Percentiles rank a stretch among this genome's conserved stretches.
Conservation (phyloP, 2,888 invertebrate species). For the Julus scanicus region DNA sequence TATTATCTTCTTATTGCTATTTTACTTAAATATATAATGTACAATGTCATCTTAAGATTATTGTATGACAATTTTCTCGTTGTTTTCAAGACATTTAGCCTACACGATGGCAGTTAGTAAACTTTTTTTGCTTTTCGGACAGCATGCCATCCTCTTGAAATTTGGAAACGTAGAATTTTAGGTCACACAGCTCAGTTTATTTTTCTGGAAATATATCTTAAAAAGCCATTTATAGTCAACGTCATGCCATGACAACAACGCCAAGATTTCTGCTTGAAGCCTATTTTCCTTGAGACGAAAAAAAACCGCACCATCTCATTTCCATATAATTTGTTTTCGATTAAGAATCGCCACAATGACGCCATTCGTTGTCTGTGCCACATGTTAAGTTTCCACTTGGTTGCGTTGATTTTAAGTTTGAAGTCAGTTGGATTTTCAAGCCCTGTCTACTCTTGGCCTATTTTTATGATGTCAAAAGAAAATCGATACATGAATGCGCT, state of each 20-base stretch:
- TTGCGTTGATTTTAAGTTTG: conserved; percentile 25
- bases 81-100: too few species aligned
- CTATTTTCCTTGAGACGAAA: not conserved
- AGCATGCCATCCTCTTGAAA: too few species aligned
- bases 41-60: too few species aligned
- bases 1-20: too few species aligned
- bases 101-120: too few species aligned
- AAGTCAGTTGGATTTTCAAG: conserved; percentile 12
- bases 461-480: not conserved
- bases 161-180: too few species aligned
- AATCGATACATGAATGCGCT: conserved; percentile 31
- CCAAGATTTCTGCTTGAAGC: not conserved
- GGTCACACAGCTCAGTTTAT: too few species aligned
- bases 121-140: too few species aligned
- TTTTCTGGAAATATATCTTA: too few species aligned
- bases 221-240: not conserved
- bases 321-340: conserved; percentile 32
- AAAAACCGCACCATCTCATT: not conserved
- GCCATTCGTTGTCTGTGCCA: conserved; percentile 38
- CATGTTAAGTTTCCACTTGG: conserved; percentile 30
- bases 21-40: too few species aligned
- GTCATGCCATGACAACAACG: not conserved
- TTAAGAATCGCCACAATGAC: conserved; percentile 39
- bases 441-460: not conserved
- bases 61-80: too few species aligned